A percentile compares a stretch with the other conserved stretches of the same genome.
phyloP scores from a whole-genome alignment of 1,140 invertebrate genomes.

The Oscheius sp. region DNA sequence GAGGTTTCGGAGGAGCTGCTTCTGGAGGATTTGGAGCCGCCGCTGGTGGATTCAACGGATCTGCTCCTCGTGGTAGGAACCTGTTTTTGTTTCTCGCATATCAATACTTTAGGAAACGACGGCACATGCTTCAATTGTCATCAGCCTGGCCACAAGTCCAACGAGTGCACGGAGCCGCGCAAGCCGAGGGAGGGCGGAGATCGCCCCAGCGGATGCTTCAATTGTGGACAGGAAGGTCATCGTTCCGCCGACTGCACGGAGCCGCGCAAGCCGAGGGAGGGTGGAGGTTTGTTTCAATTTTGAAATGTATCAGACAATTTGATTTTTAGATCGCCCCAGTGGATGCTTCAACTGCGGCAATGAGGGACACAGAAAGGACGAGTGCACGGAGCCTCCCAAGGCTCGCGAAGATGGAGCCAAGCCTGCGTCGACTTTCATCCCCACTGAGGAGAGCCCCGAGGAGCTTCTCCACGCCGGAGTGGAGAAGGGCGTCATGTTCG shows the following conservation, averaged over 20 bases:
- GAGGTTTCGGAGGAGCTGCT: not conserved
- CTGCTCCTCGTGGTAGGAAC: not conserved
- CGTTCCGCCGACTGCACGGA: slow-evolving; percentile 18
- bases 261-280: slow-evolving; percentile 30
- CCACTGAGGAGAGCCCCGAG: no score
- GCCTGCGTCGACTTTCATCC: no score
- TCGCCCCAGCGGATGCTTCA: slow-evolving; percentile 8
- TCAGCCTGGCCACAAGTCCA: no score
- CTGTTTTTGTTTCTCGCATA: not conserved
- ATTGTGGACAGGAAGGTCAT: slow-evolving; percentile 33
- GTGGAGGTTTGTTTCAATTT: not conserved
- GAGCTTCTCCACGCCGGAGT: no score
- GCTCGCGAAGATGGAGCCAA: no score
- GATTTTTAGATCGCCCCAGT: not conserved
- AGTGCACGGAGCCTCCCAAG: no score
- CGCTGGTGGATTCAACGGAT: not conserved
- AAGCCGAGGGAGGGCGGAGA: not conserved
- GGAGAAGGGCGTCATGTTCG: no score
- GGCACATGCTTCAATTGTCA: no score
- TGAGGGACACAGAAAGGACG: not conserved
- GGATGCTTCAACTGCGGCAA: slow-evolving; percentile 4
- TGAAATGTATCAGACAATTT: no score
- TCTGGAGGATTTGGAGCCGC: slow-evolving; percentile 3
- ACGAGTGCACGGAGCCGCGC: no score
- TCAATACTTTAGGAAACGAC: no score